Evolutionary conservation across 2,797 vertebrate genomes (phyloP).

Genomic region (Sebastes matsubarae): DNA sequence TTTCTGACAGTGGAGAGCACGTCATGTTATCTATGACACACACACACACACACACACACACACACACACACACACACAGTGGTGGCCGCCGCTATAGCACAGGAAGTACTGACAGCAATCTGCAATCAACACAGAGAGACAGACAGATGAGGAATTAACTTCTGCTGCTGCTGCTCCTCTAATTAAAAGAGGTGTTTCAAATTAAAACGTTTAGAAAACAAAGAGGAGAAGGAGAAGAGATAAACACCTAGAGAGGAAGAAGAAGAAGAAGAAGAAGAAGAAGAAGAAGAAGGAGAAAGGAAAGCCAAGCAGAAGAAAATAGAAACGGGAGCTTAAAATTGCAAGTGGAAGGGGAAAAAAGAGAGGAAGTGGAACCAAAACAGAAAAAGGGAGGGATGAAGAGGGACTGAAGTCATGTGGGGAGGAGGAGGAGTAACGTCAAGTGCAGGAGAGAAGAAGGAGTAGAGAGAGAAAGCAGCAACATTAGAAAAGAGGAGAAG

Average conservation of each 20-base stretch:
- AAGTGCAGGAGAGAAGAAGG: slow-evolving; percentile 46
- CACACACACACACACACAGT: slow-evolving; percentile 44
- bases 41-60: slow-evolving; percentile 37
- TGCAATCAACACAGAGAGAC: slow-evolving; percentile 19
- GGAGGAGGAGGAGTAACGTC: slow-evolving; percentile 48
- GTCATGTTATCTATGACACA: slow-evolving; percentile 61
- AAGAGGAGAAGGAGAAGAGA: neutral
- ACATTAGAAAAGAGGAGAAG: neutral
- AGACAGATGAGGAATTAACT: neutral
- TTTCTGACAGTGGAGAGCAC: slow-evolving; percentile 73
- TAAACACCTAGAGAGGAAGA: neutral
- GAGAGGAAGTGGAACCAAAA: slow-evolving; percentile 39
- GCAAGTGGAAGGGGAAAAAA: neutral
- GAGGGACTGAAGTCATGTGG: slow-evolving; percentile 25
- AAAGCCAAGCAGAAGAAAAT: neutral
- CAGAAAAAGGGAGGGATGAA: slow-evolving; percentile 30
- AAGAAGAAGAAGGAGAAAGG: neutral
- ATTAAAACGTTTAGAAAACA: neutral
- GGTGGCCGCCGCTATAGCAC: neutral
- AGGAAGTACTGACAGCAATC: slow-evolving; percentile 59
- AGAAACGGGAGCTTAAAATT: neutral
- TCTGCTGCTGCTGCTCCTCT: neutral
- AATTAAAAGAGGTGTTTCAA: neutral
- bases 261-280: neutral
- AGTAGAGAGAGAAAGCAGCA: neutral